These are phyloP conservation scores for Cremastinae sp. DNA, from an alignment of 2,888 invertebrate species.

Conservation along the genomic window DNA sequence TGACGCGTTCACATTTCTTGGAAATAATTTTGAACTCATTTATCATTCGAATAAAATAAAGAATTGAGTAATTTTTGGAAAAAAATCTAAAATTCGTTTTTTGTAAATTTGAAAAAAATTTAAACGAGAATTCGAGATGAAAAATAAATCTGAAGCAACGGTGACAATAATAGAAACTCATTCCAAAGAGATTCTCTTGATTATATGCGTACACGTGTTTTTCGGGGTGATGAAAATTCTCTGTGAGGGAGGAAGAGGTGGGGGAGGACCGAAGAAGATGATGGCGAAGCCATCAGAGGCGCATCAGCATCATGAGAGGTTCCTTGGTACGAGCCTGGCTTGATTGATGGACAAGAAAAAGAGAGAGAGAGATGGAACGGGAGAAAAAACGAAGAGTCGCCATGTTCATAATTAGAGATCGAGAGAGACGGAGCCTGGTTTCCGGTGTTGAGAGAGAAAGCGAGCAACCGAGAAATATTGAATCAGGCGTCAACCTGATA, in stretches of 20 bases:
- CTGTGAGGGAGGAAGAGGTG: not conserved
- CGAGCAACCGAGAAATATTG: conserved; percentile 49
- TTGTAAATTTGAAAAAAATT: conserved; percentile 12
- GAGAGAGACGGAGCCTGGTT: conserved; percentile 47
- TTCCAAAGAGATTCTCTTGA: conserved; percentile 21
- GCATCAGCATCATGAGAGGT: conserved; percentile 56
- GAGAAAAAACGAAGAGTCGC: conserved; percentile 72
- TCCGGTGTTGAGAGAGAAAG: conserved; percentile 61
- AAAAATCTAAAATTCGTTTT: not conserved
- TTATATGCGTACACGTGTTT: conserved; percentile 12
- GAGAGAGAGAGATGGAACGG: conserved; percentile 44
- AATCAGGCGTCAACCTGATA: conserved; percentile 41
- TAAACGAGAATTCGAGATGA: not conserved
- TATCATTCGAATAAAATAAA: conserved; percentile 25
- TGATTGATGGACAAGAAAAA: conserved; percentile 76
- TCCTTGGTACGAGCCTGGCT: conserved; percentile 59
- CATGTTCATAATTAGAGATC: conserved; percentile 79
- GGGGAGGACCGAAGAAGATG: conserved; percentile 25
- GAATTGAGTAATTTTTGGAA: not conserved
- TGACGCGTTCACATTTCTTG: conserved; percentile 13
- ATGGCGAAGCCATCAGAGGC: conserved; percentile 48
- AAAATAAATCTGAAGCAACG: conserved; percentile 10
- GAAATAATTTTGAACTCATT: conserved; percentile 32
- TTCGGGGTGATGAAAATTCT: conserved; percentile 11
- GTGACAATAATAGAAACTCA: conserved; percentile 57